A percentile compares a stretch with the other conserved stretches of the same genome.
Conservation (phyloP, 2,888 invertebrate species). For the Drosophila lutescens region DNA sequence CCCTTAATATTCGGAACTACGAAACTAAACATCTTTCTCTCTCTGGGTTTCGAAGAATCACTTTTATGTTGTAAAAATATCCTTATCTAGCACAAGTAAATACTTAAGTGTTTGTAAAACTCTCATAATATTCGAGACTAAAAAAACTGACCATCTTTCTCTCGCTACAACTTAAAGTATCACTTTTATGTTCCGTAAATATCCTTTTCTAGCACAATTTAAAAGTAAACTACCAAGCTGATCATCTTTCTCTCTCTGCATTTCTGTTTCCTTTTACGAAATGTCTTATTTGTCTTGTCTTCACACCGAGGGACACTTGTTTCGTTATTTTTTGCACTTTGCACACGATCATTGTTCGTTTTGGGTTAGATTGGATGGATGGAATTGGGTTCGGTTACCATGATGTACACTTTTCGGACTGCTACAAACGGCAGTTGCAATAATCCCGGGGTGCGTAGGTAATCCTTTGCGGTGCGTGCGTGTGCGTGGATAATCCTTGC, state of each 20-base stretch:
- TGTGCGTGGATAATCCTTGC: conserved; percentile 39
- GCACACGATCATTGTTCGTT: conserved; percentile 41
- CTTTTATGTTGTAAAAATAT: background rate
- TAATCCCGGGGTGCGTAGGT: conserved; percentile 34
- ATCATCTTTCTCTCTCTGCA: conserved; percentile 11
- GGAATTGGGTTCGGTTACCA: conserved; percentile 70
- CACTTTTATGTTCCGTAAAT: background rate
- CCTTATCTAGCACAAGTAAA: background rate
- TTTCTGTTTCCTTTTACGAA: conserved; percentile 20
- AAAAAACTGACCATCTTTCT: too few relatives aligned
- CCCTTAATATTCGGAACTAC: too few relatives aligned
- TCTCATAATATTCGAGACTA: background rate
- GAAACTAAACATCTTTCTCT: too few relatives aligned
- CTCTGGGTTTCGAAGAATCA: too few relatives aligned
- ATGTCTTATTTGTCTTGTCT: conserved; percentile 38
- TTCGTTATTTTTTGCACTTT: conserved; percentile 40
- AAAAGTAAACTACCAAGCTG: background rate
- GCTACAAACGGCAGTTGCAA: conserved; percentile 62
- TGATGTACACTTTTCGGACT: conserved; percentile 77
- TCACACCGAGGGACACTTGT: conserved; percentile 38
- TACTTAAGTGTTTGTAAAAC: background rate
- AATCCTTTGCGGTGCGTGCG: conserved; percentile 47
- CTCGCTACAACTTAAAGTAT: background rate
- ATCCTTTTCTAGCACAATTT: background rate
- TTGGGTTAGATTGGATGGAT: conserved; percentile 28